A percentile compares a stretch with the other conserved stretches of the same genome.
phyloP scores from a whole-genome alignment of 2,888 invertebrate genomes.

The Callinectes sapidus region DNA sequence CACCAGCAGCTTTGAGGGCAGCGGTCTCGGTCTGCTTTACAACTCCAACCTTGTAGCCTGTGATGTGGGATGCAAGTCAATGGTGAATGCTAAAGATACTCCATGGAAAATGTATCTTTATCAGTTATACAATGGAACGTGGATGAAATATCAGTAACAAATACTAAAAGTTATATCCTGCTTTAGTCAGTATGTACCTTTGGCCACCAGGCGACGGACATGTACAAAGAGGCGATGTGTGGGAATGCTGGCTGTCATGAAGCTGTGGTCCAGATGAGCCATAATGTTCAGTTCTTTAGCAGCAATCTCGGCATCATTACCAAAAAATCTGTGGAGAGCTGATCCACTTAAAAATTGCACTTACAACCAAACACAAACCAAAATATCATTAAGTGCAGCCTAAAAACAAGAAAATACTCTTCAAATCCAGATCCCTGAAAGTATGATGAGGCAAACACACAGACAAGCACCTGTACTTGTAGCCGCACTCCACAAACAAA shows the following conservation, averaged over 20 bases:
- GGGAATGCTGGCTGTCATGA: slow-evolving; percentile 77
- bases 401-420: neutral
- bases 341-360: neutral
- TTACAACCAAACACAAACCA: neutral
- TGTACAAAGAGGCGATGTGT: slow-evolving; percentile 76
- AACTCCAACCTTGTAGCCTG: slow-evolving; percentile 77
- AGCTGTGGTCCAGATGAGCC: slow-evolving; percentile 76
- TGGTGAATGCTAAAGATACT: neutral
- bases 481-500: slow-evolving; percentile 77
- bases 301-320: slow-evolving; percentile 70
- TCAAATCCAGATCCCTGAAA: neutral
- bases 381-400: too few species aligned
- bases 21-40: slow-evolving; percentile 77
- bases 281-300: slow-evolving; percentile 68
- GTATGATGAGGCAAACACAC: neutral
- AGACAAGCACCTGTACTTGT: slow-evolving; percentile 76
- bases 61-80: neutral
- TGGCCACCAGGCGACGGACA: slow-evolving; percentile 75
- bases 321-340: slow-evolving; percentile 60
- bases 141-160: neutral
- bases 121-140: neutral
- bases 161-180: neutral
- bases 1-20: slow-evolving; percentile 76
- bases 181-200: slow-evolving; percentile 73
- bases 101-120: neutral